Conservation (phyloP, 2,797 vertebrate species). For the Brachyalestes nurse region DNA sequence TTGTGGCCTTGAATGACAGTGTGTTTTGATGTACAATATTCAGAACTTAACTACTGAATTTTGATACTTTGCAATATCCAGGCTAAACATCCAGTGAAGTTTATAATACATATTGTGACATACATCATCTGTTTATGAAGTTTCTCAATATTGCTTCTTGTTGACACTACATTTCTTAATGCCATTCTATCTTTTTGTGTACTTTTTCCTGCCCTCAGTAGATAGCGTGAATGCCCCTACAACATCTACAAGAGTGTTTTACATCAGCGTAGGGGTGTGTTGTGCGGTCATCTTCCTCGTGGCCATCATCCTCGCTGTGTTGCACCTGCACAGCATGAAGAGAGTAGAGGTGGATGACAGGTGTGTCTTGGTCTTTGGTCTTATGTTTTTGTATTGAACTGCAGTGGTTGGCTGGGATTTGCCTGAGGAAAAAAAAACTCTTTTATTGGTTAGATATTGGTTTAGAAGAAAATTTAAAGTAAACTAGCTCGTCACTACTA, state of each 20-base stretch:
- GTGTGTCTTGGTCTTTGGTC: slow-evolving; percentile 66
- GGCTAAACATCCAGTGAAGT: too few relatives aligned
- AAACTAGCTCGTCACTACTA: neutral
- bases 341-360: slow-evolving; percentile 97
- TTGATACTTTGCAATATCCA: neutral
- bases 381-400: neutral
- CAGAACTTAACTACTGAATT: too few relatives aligned
- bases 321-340: slow-evolving; percentile 99
- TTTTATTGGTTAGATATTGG: neutral
- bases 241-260: slow-evolving; percentile 97
- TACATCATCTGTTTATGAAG: neutral
- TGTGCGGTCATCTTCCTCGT: slow-evolving; percentile 98
- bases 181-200: neutral
- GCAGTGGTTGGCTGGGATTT: neutral
- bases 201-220: slow-evolving; percentile 68
- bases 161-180: neutral
- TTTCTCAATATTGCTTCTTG: too few relatives aligned
- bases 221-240: slow-evolving; percentile 88
- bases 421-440: neutral
- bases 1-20: too few relatives aligned
- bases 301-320: slow-evolving; percentile 95
- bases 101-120: too few relatives aligned
- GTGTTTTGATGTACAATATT: too few relatives aligned
- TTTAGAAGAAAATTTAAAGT: neutral
- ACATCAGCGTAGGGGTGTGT: slow-evolving; percentile 98